A percentile compares a stretch with the other conserved stretches of the same genome.
Conservation (phyloP, 2,797 vertebrate species). For the Mycteria americana region DNA sequence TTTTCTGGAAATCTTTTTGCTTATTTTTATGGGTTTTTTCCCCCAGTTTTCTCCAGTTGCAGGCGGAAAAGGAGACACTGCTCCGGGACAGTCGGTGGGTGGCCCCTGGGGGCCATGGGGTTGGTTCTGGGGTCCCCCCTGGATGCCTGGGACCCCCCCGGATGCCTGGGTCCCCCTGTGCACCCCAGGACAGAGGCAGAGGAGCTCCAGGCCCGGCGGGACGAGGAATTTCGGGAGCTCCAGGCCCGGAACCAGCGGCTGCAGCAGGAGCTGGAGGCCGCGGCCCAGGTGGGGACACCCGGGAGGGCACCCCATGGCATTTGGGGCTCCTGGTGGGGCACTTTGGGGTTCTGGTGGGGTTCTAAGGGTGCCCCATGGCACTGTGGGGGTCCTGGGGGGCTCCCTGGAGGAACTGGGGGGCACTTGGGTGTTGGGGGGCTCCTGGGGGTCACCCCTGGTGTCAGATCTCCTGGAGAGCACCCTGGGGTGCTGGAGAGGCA, state of each 20-base stretch:
- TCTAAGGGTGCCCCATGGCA: background rate
- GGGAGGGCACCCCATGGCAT: background rate
- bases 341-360: background rate
- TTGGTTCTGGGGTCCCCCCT: accelerated
- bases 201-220: background rate
- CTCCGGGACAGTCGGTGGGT: background rate
- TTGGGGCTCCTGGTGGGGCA: background rate
- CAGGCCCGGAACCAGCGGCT: background rate
- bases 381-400: background rate
- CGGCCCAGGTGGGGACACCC: background rate
- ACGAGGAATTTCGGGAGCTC: background rate
- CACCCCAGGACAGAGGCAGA: background rate
- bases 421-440: background rate
- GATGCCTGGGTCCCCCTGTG: no score
- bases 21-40: background rate
- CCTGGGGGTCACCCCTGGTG: background rate
- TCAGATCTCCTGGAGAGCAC: background rate
- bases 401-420: background rate
- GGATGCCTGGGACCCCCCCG: no score
- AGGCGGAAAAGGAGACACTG: background rate
- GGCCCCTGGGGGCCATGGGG: no score
- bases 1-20: background rate
- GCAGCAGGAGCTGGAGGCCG: background rate
- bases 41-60: background rate
- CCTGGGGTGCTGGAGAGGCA: background rate